These are phyloP conservation scores for Jacana jacana DNA, from an alignment of 2,113 vertebrate genomes.

Conservation along the genomic window DNA sequence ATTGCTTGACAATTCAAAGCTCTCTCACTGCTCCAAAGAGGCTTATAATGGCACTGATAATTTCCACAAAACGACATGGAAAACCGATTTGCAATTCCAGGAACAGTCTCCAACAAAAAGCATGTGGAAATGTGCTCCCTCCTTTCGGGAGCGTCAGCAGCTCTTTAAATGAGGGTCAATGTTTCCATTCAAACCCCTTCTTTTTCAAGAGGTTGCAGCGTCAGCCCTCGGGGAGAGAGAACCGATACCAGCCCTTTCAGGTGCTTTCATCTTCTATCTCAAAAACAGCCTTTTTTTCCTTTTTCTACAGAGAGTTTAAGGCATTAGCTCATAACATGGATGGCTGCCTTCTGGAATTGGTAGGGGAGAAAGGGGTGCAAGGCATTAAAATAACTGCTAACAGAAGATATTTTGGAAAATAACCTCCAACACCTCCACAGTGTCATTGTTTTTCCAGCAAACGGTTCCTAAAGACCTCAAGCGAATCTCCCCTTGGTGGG, in stretches of 20 bases:
- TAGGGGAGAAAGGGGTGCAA: not conserved
- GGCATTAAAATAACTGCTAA: constrained; percentile 24
- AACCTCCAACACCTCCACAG: constrained; percentile 35
- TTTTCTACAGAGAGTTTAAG: constrained; percentile 17
- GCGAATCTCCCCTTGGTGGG: constrained; percentile 36
- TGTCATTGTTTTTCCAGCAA: constrained; percentile 34
- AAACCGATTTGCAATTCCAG: constrained; percentile 38
- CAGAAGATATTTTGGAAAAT: constrained; percentile 58
- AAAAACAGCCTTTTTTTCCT: not conserved
- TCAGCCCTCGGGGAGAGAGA: constrained; percentile 17
- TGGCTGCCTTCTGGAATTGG: constrained; percentile 33
- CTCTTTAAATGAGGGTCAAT: not conserved
- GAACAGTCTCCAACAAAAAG: constrained; percentile 33
- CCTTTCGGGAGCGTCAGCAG: constrained; percentile 6
- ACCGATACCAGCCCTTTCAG: constrained; percentile 25
- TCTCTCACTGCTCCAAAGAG: not conserved
- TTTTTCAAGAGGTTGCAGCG: constrained; percentile 31
- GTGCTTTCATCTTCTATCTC: constrained; percentile 19
- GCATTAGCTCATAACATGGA: constrained; percentile 58
- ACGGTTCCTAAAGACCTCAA: constrained; percentile 33
- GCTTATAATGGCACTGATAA: constrained; percentile 4
- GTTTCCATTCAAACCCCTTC: constrained; percentile 34
- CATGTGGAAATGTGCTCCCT: constrained; percentile 20
- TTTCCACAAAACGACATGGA: constrained; percentile 26
- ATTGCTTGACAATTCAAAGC: not conserved